These are phyloP conservation scores for Neodiprion lecontei DNA, from an alignment of 1,140 invertebrate species.

Conservation along the genomic window DNA sequence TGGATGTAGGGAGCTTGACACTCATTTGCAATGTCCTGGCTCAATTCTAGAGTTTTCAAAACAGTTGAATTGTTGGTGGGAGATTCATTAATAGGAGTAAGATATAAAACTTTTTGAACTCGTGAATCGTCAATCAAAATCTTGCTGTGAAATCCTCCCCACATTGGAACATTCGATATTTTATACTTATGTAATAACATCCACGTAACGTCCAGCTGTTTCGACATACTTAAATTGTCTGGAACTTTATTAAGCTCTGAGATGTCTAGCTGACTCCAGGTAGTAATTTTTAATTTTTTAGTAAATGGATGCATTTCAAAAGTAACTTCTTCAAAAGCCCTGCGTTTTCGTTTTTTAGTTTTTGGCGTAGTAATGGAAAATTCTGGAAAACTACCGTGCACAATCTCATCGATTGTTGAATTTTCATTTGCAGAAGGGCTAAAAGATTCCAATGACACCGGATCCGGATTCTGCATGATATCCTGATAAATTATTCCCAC, in stretches of 20 bases:
- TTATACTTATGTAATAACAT: constrained; percentile 31
- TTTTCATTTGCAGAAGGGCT: too few species aligned
- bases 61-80: constrained; percentile 40
- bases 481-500: constrained; percentile 32
- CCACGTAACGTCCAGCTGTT: constrained; percentile 19
- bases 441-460: too few species aligned
- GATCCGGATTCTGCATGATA: neutral
- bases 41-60: neutral
- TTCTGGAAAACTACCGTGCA: too few species aligned
- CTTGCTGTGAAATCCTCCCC: constrained; percentile 35
- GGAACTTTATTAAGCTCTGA: constrained; percentile 8
- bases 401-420: neutral
- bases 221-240: constrained; percentile 6
- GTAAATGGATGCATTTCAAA: constrained; percentile 9
- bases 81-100: constrained; percentile 40
- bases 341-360: constrained; percentile 1
- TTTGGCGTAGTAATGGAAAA: neutral
- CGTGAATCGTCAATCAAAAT: constrained; percentile 28
- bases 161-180: constrained; percentile 34
- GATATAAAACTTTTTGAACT: constrained; percentile 37
- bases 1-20: neutral
- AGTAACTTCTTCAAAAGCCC: neutral
- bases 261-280: constrained; percentile 9
- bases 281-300: constrained; percentile 16
- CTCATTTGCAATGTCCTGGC: constrained; percentile 11